A percentile compares a stretch with the other conserved stretches of the same genome.
phyloP scores from a whole-genome alignment of 2,113 vertebrate species.

The Cynopterus brachyotis region DNA sequence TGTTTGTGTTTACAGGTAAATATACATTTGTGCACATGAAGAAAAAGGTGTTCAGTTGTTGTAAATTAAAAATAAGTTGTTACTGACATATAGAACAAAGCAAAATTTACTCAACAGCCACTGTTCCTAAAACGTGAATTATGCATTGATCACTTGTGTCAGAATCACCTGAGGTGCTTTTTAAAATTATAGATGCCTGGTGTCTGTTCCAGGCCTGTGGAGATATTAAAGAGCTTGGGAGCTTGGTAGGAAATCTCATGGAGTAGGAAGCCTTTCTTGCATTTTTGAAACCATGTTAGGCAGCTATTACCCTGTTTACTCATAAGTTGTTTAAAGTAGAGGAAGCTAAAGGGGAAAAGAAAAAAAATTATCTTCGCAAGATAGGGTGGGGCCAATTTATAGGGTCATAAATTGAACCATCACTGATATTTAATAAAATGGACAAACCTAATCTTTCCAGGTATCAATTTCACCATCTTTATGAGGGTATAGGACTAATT shows the following conservation, averaged over 20 bases:
- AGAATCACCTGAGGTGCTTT: background rate
- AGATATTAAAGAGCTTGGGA: background rate
- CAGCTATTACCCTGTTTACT: background rate
- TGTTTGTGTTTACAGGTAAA: background rate
- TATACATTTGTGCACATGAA: background rate
- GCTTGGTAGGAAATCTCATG: background rate
- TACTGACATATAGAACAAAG: background rate
- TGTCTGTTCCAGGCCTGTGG: background rate
- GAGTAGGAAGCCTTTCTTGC: background rate
- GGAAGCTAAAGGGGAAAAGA: slow-evolving; percentile 1
- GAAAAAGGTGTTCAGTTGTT: background rate
- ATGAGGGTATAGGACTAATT: background rate
- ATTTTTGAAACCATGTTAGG: background rate
- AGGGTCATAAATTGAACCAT: background rate
- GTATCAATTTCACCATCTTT: background rate
- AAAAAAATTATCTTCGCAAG: background rate
- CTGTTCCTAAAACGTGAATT: background rate
- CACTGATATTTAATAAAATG: background rate
- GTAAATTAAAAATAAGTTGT: background rate
- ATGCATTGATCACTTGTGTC: background rate
- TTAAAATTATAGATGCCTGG: background rate
- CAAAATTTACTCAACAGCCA: background rate
- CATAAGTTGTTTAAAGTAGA: background rate
- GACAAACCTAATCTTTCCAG: background rate
- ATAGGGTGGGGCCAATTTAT: background rate